phyloP scores from a whole-genome alignment of 2,888 invertebrate species.

The Caenorhabditis sp. region DNA sequence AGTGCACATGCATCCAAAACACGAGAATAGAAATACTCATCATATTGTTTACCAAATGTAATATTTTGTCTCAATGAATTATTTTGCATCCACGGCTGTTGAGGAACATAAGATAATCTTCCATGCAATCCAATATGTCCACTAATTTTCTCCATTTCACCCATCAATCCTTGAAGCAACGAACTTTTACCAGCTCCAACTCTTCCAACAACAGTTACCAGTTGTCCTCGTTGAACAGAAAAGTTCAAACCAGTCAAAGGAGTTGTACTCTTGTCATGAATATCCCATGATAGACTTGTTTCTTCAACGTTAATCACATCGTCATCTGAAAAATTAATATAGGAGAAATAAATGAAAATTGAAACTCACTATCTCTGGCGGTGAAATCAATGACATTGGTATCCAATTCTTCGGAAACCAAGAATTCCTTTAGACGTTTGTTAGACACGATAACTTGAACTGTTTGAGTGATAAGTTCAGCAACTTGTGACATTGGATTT shows the following conservation, averaged over 20 bases:
- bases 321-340: slow-evolving; percentile 39
- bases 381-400: slow-evolving; percentile 36
- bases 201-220: slow-evolving; percentile 67
- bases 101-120: slow-evolving; percentile 84
- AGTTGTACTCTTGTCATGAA: slow-evolving; percentile 21
- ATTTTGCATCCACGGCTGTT: slow-evolving; percentile 99
- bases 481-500: slow-evolving; percentile 92
- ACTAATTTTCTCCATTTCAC: slow-evolving; percentile 76
- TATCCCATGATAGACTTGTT: slow-evolving; percentile 62
- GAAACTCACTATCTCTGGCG: slow-evolving; percentile 50
- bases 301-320: slow-evolving; percentile 59
- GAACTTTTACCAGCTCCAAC: slow-evolving; percentile 69
- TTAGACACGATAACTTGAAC: slow-evolving; percentile 69
- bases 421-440: slow-evolving; percentile 64
- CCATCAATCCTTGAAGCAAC: slow-evolving; percentile 80
- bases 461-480: slow-evolving; percentile 69
- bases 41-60: slow-evolving; percentile 77
- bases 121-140: slow-evolving; percentile 72
- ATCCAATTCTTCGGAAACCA: slow-evolving; percentile 56
- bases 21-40: slow-evolving; percentile 67
- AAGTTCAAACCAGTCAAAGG: slow-evolving; percentile 77
- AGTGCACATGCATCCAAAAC: slow-evolving; percentile 67
- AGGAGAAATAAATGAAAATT: slow-evolving; percentile 6
- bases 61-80: slow-evolving; percentile 92
- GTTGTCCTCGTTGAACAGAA: slow-evolving; percentile 61